Percentiles rank a stretch among this genome's conserved stretches.
Evolutionary conservation across 2,113 vertebrate genomes (phyloP).

Genomic region (Eulemur rufifrons): DNA sequence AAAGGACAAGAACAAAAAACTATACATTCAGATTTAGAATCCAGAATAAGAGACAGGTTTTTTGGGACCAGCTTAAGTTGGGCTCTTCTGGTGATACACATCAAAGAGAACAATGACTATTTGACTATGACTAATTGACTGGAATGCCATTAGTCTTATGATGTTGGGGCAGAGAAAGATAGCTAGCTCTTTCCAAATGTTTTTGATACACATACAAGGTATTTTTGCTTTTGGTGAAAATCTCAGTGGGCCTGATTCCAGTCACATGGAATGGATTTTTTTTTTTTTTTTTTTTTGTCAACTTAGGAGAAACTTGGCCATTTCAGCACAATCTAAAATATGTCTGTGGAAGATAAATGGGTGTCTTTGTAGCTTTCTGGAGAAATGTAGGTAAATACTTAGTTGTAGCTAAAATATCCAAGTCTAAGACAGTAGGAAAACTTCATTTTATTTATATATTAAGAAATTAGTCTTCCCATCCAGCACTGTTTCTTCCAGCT

Average conservation of each 20-base stretch:
- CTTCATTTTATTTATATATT: conserved; percentile 37
- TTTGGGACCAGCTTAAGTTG: not conserved
- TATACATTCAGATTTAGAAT: not conserved
- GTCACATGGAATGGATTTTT: conserved; percentile 29
- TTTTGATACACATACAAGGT: not conserved
- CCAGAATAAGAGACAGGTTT: not conserved
- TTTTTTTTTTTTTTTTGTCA: not conserved
- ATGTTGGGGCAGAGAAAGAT: not conserved
- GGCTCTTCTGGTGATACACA: not conserved
- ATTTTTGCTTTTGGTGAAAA: conserved; percentile 61
- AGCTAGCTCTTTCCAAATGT: conserved; percentile 10
- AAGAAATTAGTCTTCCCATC: not conserved
- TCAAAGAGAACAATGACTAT: not conserved
- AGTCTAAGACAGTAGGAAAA: not conserved
- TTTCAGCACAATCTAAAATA: conserved; percentile 49
- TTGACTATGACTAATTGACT: not conserved
- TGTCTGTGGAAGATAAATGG: conserved; percentile 39
- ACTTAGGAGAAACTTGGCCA: conserved; percentile 54
- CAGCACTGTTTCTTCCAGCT: not conserved
- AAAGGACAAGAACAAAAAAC: not conserved
- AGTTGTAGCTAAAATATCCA: conserved; percentile 45
- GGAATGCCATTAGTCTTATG: not conserved
- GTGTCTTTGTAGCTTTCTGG: conserved; percentile 40
- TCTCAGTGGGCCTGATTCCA: conserved; percentile 43
- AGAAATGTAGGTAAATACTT: conserved; percentile 30